A percentile compares a stretch with the other conserved stretches of the same genome.
Evolutionary conservation across 2,113 vertebrate species (phyloP).

Genomic region (Pardalotus punctatus): DNA sequence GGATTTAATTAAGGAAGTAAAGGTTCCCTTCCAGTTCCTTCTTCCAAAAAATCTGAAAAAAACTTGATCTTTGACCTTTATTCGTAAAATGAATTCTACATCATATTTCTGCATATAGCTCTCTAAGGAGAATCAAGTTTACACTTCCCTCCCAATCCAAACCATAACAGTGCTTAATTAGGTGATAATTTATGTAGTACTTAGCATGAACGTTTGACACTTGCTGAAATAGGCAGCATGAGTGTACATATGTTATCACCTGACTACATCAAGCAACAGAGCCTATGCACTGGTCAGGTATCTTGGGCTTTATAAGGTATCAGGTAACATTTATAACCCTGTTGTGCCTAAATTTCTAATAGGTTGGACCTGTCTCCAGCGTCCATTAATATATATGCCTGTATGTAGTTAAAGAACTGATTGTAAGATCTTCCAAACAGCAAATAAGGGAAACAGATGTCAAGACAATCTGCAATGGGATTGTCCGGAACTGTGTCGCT

Average conservation of each 20-base stretch:
- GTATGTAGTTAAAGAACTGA: constrained; percentile 23
- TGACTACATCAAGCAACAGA: constrained; percentile 70
- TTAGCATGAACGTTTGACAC: constrained; percentile 79
- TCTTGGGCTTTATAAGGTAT: constrained; percentile 75
- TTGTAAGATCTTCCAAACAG: constrained; percentile 44
- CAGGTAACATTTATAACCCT: constrained; percentile 69
- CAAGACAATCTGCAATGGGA: not conserved
- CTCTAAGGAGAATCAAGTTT: constrained; percentile 81
- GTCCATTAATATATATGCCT: constrained; percentile 55
- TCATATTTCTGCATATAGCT: constrained; percentile 77
- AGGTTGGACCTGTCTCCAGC: constrained; percentile 56
- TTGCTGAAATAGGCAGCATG: constrained; percentile 65
- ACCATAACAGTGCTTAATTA: constrained; percentile 79
- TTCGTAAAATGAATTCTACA: constrained; percentile 76
- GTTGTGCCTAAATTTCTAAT: constrained; percentile 64
- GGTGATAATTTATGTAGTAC: constrained; percentile 84
- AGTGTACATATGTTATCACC: constrained; percentile 77
- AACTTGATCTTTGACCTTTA: constrained; percentile 70
- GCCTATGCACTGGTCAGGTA: constrained; percentile 41
- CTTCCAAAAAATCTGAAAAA: constrained; percentile 31
- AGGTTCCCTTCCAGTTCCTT: constrained; percentile 7
- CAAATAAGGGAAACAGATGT: constrained; percentile 56
- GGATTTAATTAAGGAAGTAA: constrained; percentile 24
- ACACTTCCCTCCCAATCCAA: constrained; percentile 70
- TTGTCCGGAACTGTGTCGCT: not conserved